These are phyloP conservation scores for Pseudoatta argentina DNA, from an alignment of 1,140 invertebrate genomes.

Conservation along the genomic window DNA sequence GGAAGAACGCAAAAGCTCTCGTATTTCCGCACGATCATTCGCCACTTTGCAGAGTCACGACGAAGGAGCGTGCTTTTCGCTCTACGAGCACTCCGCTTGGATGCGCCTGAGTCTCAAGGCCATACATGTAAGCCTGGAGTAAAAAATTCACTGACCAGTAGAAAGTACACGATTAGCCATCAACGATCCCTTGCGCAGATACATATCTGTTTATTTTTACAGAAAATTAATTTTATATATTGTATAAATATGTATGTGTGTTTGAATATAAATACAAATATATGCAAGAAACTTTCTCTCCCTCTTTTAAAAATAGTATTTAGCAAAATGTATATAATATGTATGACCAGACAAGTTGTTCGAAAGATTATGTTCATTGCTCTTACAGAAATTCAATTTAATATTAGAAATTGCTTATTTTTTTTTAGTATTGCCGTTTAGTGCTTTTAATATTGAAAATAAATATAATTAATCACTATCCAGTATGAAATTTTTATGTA, in stretches of 20 bases:
- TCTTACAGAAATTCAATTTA: neutral
- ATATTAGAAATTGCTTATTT: no score
- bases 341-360: neutral
- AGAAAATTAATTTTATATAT: slow-evolving; percentile 18
- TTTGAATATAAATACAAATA: neutral
- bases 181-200: slow-evolving; percentile 32
- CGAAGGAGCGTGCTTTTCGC: slow-evolving; percentile 43
- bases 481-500: no score
- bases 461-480: no score
- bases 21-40: slow-evolving; percentile 59
- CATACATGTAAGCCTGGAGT: slow-evolving; percentile 43
- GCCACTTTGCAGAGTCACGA: slow-evolving; percentile 44
- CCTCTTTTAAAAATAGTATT: neutral
- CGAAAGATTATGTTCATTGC: neutral
- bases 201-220: slow-evolving; percentile 15
- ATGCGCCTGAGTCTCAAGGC: slow-evolving; percentile 60
- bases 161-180: slow-evolving; percentile 76
- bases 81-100: slow-evolving; percentile 43
- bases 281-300: neutral
- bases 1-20: slow-evolving; percentile 55
- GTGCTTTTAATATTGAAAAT: no score
- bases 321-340: neutral
- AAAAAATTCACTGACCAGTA: slow-evolving; percentile 65
- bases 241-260: neutral
- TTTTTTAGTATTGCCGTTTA: no score